These are phyloP conservation scores for Neuroscelio doddi DNA, from an alignment of 2,888 invertebrate genomes.

Conservation along the genomic window DNA sequence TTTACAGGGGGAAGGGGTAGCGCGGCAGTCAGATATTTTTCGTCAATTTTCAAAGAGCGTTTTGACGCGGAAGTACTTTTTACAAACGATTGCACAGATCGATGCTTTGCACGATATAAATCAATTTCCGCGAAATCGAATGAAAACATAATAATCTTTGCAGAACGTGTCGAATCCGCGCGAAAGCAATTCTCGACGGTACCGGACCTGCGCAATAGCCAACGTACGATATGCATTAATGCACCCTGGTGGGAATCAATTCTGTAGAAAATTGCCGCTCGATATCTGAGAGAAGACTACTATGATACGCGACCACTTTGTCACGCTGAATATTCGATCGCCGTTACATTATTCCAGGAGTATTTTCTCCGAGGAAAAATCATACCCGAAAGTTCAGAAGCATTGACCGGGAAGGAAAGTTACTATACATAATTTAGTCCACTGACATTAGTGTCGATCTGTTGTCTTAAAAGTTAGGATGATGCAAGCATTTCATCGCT, in stretches of 20 bases:
- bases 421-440: no score
- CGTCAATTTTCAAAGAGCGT: no score
- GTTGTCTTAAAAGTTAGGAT: no score
- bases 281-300: slow-evolving; percentile 20
- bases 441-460: no score
- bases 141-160: slow-evolving; percentile 13
- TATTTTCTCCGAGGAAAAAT: background rate
- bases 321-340: slow-evolving; percentile 9
- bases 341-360: background rate
- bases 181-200: slow-evolving; percentile 25
- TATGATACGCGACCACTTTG: slow-evolving; percentile 23
- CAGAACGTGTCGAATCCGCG: slow-evolving; percentile 6
- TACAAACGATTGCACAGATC: no score
- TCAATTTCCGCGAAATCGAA: slow-evolving; percentile 17
- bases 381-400: no score
- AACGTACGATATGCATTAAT: slow-evolving; percentile 11
- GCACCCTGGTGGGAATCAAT: slow-evolving; percentile 10
- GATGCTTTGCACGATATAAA: no score
- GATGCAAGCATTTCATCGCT: no score
- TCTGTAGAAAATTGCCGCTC: slow-evolving; percentile 15
- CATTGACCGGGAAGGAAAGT: no score
- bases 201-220: slow-evolving; percentile 20
- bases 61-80: no score
- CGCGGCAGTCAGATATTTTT: no score
- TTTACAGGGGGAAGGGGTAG: no score